A percentile compares a stretch with the other conserved stretches of the same genome.
These are phyloP conservation scores for Microcebus tavaratra DNA, from an alignment of 2,113 vertebrate genomes.

Conservation along the genomic window DNA sequence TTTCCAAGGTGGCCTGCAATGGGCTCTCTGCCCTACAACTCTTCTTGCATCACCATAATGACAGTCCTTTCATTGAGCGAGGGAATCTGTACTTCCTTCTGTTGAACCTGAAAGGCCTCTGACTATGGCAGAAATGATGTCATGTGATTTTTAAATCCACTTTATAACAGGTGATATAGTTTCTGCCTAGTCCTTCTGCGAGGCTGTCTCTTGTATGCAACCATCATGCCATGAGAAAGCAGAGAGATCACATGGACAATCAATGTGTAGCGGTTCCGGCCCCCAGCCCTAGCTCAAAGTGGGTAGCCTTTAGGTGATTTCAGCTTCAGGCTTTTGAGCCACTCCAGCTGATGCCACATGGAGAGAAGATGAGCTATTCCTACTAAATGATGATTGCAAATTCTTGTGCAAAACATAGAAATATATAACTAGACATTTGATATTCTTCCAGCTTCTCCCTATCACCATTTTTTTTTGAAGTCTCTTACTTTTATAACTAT, in stretches of 20 bases:
- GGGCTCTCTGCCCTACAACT: neutral
- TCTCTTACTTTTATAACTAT: neutral
- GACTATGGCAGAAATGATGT: neutral
- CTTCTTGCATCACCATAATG: neutral
- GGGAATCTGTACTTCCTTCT: neutral
- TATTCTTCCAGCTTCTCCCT: neutral
- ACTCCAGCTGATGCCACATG: neutral
- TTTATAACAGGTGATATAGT: neutral
- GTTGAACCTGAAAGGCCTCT: neutral
- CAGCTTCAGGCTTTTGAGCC: neutral
- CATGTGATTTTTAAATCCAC: neutral
- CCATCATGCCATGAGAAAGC: neutral
- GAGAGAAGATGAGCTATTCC: neutral
- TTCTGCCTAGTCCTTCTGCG: neutral
- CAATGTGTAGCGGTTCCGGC: neutral
- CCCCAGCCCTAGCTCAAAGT: neutral
- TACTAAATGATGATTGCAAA: neutral
- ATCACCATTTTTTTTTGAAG: neutral
- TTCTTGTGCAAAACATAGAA: conserved; percentile 2
- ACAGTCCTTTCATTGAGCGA: neutral
- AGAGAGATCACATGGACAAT: neutral
- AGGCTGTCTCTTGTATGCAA: neutral
- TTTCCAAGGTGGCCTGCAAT: neutral
- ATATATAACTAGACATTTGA: neutral
- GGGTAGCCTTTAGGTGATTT: neutral